Evolutionary conservation across 2,888 invertebrate species (phyloP), one percentile per base, ranked within the genome.

Genomic region (Sisyra terminalis): DNA sequence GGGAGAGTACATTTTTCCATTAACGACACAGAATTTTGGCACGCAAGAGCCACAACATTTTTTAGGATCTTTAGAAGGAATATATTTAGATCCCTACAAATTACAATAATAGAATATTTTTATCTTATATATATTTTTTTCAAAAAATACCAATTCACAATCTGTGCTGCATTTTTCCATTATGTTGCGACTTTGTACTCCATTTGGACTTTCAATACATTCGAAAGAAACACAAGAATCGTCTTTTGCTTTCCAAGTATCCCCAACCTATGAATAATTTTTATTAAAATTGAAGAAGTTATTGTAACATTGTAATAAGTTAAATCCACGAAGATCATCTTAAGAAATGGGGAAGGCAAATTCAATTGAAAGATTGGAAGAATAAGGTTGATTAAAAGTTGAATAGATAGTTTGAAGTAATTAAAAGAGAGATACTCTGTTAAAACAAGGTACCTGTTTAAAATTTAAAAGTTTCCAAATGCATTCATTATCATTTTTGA

Each of bases 1-100:
- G 29, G 69, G 54, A n/a, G 54, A 50, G 15, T 60, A 60, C 24
- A 64, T 49, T 11, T 48, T 40, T 1, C 64, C 67, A 17, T 61
- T 59, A 42, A 66, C 57, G 2, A 70, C 59, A 51, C 75, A 75
- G 2, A 68, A 68, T 4, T 66, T 61, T 1, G 70, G 67, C 34
- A 58, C 51, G 53, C 77, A 77, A 24, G 58, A 55, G 4, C 77
- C 77, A 52, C 77, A 77, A 50, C 82, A 82, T 47, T 63, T 54
- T 3, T 58, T 55, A 6, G 64, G 61, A 15, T 61, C 49, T 0
- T 65, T 50, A 1, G 55, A 53, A 11, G 47, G 50, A 9, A 46
- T 45, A 49, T 79, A 78, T 37, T 57, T 57, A 58, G 69, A 78
- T 1, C 84, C 85, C 29, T 68, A 52, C 3, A 52, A 51, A 40